These are phyloP conservation scores for Micrasema longulum DNA, from an alignment of 1,140 invertebrate species.

Conservation along the genomic window DNA sequence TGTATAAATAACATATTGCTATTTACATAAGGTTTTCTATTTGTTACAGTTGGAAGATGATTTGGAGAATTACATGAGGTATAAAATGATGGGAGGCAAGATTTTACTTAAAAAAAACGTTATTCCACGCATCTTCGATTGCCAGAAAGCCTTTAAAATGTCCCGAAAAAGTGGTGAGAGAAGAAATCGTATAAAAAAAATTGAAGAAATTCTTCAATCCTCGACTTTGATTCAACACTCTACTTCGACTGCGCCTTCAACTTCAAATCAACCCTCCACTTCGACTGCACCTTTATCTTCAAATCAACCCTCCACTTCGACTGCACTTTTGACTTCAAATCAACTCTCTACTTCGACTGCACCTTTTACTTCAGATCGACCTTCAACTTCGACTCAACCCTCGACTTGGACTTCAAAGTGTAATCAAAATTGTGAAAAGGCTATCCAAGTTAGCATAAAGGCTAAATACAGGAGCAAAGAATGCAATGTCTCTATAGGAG, in stretches of 20 bases:
- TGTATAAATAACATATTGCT: too few species aligned
- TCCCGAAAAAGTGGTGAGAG: neutral
- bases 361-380: neutral
- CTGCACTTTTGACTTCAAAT: neutral
- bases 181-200: neutral
- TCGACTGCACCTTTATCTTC: too few species aligned
- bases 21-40: neutral
- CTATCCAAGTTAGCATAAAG: too few species aligned
- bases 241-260: neutral
- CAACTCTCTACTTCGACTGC: neutral
- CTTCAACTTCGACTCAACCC: too few species aligned
- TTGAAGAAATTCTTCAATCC: neutral
- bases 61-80: neutral
- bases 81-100: neutral
- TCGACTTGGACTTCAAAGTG: too few species aligned
- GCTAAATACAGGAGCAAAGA: too few species aligned
- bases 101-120: neutral
- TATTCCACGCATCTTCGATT: neutral
- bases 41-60: slow-evolving; percentile 1
- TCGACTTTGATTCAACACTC: neutral
- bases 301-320: neutral
- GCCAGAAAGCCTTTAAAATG: neutral
- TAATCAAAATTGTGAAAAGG: too few species aligned
- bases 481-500: too few species aligned
- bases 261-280: neutral